These are phyloP conservation scores for Spilogale gracilis DNA, from an alignment of 2,113 vertebrate genomes.

Conservation along the genomic window DNA sequence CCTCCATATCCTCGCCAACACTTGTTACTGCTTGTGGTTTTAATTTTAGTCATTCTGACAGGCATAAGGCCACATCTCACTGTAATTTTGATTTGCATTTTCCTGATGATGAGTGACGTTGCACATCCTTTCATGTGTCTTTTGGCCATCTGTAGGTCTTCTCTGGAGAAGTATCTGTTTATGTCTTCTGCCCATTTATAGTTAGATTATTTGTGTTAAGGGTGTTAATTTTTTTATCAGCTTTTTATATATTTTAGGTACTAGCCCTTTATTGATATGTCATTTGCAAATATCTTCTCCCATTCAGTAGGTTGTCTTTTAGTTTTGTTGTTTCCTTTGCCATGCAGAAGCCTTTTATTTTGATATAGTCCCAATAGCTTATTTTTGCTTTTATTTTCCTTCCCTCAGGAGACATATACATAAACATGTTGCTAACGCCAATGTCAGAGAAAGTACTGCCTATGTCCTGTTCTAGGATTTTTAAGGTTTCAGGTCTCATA, in stretches of 20 bases:
- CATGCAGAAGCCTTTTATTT: not conserved
- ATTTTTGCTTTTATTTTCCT: not conserved
- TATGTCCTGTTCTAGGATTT: not conserved
- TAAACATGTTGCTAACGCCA: not conserved
- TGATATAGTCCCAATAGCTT: not conserved
- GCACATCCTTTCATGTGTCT: not conserved
- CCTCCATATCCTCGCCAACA: not conserved
- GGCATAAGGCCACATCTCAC: not conserved
- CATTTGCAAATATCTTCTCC: not conserved
- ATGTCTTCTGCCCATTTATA: not conserved
- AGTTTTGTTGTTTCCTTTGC: not conserved
- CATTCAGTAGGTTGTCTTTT: not conserved
- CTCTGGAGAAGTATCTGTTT: not conserved
- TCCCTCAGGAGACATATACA: not conserved
- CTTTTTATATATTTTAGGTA: not conserved
- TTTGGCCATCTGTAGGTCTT: not conserved
- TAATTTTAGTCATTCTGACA: not conserved
- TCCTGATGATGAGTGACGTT: not conserved
- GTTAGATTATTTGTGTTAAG: not conserved
- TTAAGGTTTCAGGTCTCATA: not conserved
- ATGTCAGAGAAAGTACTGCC: not conserved
- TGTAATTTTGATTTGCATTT: not conserved
- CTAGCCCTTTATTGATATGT: not conserved
- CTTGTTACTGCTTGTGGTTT: not conserved
- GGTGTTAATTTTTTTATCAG: not conserved